Base-by-base conservation (phyloP, 2,888 invertebrate species). In the Calliphora vomitoria region DNA sequence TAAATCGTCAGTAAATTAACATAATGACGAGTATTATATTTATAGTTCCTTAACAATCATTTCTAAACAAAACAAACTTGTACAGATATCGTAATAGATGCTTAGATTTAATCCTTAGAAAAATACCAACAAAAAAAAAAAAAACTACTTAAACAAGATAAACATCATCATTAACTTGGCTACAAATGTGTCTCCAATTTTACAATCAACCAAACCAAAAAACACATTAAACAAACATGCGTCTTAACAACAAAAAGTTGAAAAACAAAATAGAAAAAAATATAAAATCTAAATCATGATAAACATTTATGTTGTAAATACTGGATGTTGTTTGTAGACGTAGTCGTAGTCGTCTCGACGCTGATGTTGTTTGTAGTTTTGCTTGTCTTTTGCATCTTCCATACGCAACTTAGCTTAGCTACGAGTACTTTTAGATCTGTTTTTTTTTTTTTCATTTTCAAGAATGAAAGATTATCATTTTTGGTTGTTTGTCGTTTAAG, bases 131-230 rank as follows among this genome's bases (percentile, higher is more conserved):
- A 3, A 41, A 4, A 47, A 25, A 25, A 25, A 25, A 25, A 25
- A 69, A 75, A 55, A 69, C 69, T 62, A 68, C 69, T 85, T 81
- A 47, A 69, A 53, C 18, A 58, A 72, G 85, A 87, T 87, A 82
- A 87, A 87, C 85, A 85, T 85, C 85, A 80, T 79, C 85, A 87
- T 87, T 85, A 79, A 62, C 74, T 78, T 79, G 84, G 55, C 78
- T 79, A 75, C 85, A 87, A 87, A 87, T 87, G 85, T 87, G 87
- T 87, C 87, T 85, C 82, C 87, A 74, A 76, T 80, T 71, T 83
- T 83, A 79, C 74, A 64, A 83, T 58, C 72, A 79, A 50, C 13
- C 10, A 58, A 53, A 64, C 38, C 47, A 85, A 66, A 50, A 69
- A 66, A 55, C 68, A 58, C 75, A 69, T 74, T 75, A 69, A 75